Evolutionary conservation across 1,140 invertebrate genomes (phyloP).

Genomic region (Saccostrea cuccullata): DNA sequence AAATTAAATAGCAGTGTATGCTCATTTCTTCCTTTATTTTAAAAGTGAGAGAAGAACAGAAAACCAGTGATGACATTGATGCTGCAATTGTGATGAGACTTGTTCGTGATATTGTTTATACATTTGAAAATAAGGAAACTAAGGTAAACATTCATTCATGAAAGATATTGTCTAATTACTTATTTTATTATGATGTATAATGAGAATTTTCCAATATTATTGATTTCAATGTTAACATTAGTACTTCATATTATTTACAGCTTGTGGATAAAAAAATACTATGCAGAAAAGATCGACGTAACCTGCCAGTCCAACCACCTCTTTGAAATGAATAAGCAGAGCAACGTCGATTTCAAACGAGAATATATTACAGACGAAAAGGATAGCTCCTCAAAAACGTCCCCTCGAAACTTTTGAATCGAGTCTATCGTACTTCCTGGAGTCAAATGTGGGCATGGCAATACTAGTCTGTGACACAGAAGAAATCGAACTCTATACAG

Average conservation of each 20-base stretch:
- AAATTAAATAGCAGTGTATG: no score
- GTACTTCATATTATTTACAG: neutral
- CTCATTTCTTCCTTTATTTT: neutral
- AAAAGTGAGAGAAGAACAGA: neutral
- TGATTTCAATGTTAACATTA: neutral
- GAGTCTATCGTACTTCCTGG: neutral
- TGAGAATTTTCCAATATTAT: neutral
- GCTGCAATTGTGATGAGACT: neutral
- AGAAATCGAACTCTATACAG: neutral
- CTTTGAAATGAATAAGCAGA: neutral
- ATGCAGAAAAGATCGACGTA: neutral
- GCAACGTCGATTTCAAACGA: neutral
- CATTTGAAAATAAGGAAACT: neutral
- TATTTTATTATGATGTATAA: no score
- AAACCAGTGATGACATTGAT: neutral
- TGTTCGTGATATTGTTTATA: neutral
- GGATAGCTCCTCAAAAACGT: neutral
- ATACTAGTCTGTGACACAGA: neutral
- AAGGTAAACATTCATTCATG: neutral
- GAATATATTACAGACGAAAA: neutral
- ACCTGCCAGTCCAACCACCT: neutral
- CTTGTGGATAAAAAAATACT: neutral
- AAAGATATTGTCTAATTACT: no score
- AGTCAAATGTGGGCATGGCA: neutral
- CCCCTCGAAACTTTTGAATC: neutral